A percentile compares a stretch with the other conserved stretches of the same genome.
Conservation (phyloP, 2,113 vertebrate species). For the Labeo rohita region DNA sequence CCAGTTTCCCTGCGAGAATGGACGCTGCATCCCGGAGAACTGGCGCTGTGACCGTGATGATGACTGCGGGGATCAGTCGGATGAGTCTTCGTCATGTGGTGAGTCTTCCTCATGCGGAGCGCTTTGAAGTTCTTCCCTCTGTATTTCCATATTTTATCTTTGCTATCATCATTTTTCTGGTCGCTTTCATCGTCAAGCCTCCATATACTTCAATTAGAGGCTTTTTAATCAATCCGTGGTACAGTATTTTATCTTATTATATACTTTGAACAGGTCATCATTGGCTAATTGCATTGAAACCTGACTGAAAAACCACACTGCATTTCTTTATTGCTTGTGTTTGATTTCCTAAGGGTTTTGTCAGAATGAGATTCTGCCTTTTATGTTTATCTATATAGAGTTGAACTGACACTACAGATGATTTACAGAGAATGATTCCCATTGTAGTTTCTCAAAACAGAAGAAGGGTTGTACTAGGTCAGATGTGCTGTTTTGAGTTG, state of each 20-base stretch:
- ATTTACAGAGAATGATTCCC: not conserved
- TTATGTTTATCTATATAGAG: not conserved
- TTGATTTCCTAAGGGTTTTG: not conserved
- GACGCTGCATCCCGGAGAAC: constrained; percentile 82
- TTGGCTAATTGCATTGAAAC: not conserved
- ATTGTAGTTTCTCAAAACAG: not conserved
- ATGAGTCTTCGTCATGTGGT: constrained; percentile 84
- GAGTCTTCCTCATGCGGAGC: constrained; percentile 59
- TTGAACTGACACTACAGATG: not conserved
- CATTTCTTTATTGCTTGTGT: not conserved
- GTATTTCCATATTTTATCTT: constrained; percentile 6
- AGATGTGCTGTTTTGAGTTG: not conserved
- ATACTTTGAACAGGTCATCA: not conserved
- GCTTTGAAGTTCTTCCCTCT: constrained; percentile 29
- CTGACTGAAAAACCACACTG: not conserved
- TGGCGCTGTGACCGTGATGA: constrained; percentile 88
- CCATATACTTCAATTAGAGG: not conserved
- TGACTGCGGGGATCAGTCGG: constrained; percentile 84
- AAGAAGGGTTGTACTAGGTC: not conserved
- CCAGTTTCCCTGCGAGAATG: constrained; percentile 84
- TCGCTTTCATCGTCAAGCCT: constrained; percentile 1
- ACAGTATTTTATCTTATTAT: constrained; percentile 4
- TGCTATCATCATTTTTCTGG: not conserved
- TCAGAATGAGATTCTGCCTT: not conserved
- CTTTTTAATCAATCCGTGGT: not conserved